Base-by-base conservation (phyloP, 2,888 invertebrate genomes). In the Diogma glabrata region DNA sequence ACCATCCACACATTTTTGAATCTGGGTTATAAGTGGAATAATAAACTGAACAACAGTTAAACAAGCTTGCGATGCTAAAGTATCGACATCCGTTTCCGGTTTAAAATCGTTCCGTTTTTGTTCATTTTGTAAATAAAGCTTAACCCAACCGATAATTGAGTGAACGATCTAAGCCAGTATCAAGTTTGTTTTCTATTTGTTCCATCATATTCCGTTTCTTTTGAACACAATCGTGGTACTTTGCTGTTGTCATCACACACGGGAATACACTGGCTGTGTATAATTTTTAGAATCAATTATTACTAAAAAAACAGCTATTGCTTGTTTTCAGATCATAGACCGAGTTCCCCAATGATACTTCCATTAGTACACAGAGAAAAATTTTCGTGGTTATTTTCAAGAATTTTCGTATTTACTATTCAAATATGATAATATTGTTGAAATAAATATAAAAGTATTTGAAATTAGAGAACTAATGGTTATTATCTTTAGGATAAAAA, bases 61-160 rank as follows among this genome's bases (percentile, higher is more conserved):
- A 63, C 93, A 93, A 0, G 93, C 90, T 87, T 88, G 38, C 14
- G 94, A 90, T 3, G 87, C 84, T 26, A 90, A 72, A 0, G 89
- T 90, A 62, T 96, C 88, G 40, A 86, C 82, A 63, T 89, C 87
- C 1, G 84, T 84, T 62, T 91, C 91, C 0, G 90, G 89, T 60
- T 84, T 88, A 63, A 87, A 97, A 70, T 97, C 97, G 0, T 86
- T 87, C 69, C 94, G 95, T 70, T 88, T 92, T 71, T 99, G 97
- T 65, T 97, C 95, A 1, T 81, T 81, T 67, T 90, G 87, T 17
- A 99, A 74, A 60, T 93, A 85, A 51, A 88, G 75, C 67, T 87
- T 88, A 1, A 93, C 87, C 90, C 94, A 97, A 47, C 89, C 87
- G 53, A 89, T 82, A 20, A 95, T 81, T 0, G 94, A 88, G 55